Evolutionary conservation across 2,113 vertebrate genomes (phyloP).

Genomic region (Sebastes schlegelii): DNA sequence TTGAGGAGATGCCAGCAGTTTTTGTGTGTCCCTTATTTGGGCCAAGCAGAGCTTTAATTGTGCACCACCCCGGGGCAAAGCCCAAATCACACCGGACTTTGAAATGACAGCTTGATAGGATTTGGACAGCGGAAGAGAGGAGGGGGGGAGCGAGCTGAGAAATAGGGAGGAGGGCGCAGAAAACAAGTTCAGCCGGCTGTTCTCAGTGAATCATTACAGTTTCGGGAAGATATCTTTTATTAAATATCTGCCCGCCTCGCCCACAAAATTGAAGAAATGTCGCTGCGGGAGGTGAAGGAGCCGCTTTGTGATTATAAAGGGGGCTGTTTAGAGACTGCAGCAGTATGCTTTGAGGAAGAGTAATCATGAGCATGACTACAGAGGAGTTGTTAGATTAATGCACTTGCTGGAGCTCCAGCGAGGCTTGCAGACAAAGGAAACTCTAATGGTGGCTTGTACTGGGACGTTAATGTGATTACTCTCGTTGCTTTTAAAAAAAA

Average conservation of each 20-base stretch:
- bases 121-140: slow-evolving; percentile 64
- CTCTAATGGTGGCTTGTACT: slow-evolving; percentile 42
- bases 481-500: slow-evolving; percentile 48
- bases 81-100: slow-evolving; percentile 77
- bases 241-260: slow-evolving; percentile 44
- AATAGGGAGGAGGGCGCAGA: not conserved
- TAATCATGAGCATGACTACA: slow-evolving; percentile 9
- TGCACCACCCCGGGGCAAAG: slow-evolving; percentile 72
- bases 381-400: slow-evolving; percentile 61
- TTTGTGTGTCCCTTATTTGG: slow-evolving; percentile 86
- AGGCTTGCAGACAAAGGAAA: slow-evolving; percentile 55
- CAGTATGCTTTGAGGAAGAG: slow-evolving; percentile 41
- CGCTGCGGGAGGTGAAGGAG: slow-evolving; percentile 34
- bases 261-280: slow-evolving; percentile 29
- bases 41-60: slow-evolving; percentile 90
- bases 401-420: slow-evolving; percentile 38
- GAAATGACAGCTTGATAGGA: slow-evolving; percentile 81
- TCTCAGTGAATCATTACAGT: slow-evolving; percentile 57
- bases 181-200: slow-evolving; percentile 53
- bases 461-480: slow-evolving; percentile 61
- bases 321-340: slow-evolving; percentile 28
- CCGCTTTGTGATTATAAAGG: slow-evolving; percentile 23
- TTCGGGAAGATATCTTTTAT: slow-evolving; percentile 44
- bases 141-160: slow-evolving; percentile 5
- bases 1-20: slow-evolving; percentile 92